Evolutionary conservation across 2,113 vertebrate species (phyloP).

Genomic region (Calyptommatus sinebrachiatus): DNA sequence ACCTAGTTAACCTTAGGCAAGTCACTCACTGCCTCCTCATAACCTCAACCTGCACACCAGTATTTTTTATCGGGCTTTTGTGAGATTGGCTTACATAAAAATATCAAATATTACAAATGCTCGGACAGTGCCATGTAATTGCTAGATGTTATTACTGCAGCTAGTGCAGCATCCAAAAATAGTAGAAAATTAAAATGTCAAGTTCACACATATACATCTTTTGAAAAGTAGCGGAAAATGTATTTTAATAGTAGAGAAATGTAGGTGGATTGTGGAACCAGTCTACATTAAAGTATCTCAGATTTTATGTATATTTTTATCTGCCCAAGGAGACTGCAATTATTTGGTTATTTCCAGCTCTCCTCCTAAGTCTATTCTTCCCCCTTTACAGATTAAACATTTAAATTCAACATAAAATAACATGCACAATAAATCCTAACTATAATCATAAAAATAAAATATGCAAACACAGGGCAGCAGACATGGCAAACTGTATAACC

Average conservation of each 20-base stretch:
- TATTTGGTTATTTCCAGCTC: no score
- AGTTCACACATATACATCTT: no score
- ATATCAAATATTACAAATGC: not conserved
- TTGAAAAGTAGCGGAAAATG: not conserved
- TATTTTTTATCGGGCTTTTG: not conserved
- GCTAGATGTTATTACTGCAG: not conserved
- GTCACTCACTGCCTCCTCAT: not conserved
- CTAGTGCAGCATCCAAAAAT: not conserved
- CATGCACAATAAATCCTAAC: no score
- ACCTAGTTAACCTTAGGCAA: not conserved
- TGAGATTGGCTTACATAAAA: no score
- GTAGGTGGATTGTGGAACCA: no score
- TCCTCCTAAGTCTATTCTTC: no score
- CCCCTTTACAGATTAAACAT: no score
- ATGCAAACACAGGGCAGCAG: no score
- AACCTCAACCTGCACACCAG: not conserved
- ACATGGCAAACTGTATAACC: no score
- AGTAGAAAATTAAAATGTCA: not conserved
- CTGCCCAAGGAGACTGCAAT: no score
- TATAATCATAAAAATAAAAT: no score
- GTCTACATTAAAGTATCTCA: not conserved
- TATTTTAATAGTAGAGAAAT: not conserved
- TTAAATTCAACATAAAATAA: no score
- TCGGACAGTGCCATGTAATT: not conserved
- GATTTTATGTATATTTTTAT: not conserved